These are phyloP conservation scores for Halichoeres trimaculatus DNA, from an alignment of 2,113 vertebrate species.

Conservation along the genomic window DNA sequence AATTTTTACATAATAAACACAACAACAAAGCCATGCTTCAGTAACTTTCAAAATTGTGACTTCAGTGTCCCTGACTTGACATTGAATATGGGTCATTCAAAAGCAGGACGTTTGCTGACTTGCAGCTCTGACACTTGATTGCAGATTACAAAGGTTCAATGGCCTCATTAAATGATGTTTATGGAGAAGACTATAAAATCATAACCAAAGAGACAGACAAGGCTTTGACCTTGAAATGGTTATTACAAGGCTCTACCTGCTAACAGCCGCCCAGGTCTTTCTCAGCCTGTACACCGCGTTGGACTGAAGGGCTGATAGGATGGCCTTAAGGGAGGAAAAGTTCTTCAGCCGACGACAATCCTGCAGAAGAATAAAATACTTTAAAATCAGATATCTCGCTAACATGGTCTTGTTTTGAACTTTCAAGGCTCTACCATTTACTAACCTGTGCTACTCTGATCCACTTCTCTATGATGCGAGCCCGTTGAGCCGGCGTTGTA, in stretches of 20 bases:
- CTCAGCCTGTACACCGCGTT: conserved; percentile 90
- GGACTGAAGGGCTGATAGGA: conserved; percentile 90
- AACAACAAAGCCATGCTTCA: conserved; percentile 11
- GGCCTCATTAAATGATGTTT: conserved; percentile 47
- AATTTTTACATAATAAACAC: conserved; percentile 6
- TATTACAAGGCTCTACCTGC: conserved; percentile 75
- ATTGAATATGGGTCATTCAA: conserved; percentile 23
- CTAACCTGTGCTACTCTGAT: conserved; percentile 88
- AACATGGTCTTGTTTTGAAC: neutral
- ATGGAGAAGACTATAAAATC: neutral
- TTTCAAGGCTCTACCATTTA: neutral
- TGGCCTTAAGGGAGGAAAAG: conserved; percentile 89
- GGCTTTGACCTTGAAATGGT: neutral
- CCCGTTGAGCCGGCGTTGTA: conserved; percentile 77
- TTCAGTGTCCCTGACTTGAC: neutral
- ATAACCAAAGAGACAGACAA: neutral
- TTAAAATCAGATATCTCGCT: neutral
- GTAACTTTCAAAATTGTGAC: conserved; percentile 13
- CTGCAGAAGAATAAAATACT: conserved; percentile 66
- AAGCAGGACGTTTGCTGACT: conserved; percentile 30
- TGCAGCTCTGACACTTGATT: neutral
- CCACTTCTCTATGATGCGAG: conserved; percentile 89
- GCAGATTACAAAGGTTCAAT: conserved; percentile 27
- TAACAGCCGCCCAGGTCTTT: conserved; percentile 87
- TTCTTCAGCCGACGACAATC: conserved; percentile 86